phyloP scores from a whole-genome alignment of 2,113 vertebrate genomes.

The Acanthochromis polyacanthus region DNA sequence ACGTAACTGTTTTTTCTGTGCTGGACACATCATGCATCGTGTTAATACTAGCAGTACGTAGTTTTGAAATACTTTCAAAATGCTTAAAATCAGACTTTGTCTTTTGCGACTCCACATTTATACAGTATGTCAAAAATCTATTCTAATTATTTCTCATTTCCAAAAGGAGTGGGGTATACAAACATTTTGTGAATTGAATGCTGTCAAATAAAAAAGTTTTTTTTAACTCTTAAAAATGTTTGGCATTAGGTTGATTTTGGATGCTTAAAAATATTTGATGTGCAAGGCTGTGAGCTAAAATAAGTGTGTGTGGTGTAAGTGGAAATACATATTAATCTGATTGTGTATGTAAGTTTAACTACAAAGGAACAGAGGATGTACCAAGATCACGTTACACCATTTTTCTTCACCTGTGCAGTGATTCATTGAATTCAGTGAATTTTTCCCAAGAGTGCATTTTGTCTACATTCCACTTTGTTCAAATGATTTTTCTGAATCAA shows the following conservation, averaged over 20 bases:
- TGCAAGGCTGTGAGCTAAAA: neutral
- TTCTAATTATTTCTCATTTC: neutral
- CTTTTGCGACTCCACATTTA: slow-evolving; percentile 1
- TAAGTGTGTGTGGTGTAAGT: slow-evolving; percentile 10
- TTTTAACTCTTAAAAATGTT: neutral
- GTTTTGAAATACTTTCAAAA: slow-evolving; percentile 23
- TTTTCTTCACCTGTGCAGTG: too few species aligned
- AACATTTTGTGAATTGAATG: neutral
- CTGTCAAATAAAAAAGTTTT: neutral
- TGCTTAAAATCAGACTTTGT: neutral
- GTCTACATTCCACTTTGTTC: slow-evolving; percentile 10
- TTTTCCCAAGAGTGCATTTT: neutral
- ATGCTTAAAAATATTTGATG: neutral
- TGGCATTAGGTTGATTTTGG: slow-evolving; percentile 4
- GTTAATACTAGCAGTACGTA: slow-evolving; percentile 5
- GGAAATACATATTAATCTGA: neutral
- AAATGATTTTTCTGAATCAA: slow-evolving; percentile 47
- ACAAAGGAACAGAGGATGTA: slow-evolving; percentile 3
- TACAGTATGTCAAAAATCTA: neutral
- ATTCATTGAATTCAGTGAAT: too few species aligned
- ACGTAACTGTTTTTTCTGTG: slow-evolving; percentile 51
- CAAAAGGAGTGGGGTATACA: neutral
- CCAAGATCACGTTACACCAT: neutral
- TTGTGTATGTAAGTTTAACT: neutral
- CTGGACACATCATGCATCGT: slow-evolving; percentile 70